Percentiles rank a stretch among this genome's conserved stretches.
Conservation (phyloP, 1,140 invertebrate species). For the Hetaerina americana region DNA sequence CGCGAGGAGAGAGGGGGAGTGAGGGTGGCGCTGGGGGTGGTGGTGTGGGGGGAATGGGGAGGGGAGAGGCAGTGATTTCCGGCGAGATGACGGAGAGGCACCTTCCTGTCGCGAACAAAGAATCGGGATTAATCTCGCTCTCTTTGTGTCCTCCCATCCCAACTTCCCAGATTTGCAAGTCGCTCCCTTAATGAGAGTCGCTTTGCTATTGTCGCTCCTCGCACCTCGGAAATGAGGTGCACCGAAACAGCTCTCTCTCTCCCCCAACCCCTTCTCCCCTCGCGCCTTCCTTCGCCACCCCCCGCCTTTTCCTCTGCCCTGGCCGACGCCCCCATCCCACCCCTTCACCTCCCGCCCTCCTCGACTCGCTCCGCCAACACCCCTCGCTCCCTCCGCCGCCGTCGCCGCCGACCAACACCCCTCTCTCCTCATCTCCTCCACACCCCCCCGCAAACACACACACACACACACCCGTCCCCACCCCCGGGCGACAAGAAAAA, state of each 20-base stretch:
- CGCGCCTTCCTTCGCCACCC: not conserved
- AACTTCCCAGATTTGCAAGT: slow-evolving; percentile 7
- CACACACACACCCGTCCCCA: not conserved
- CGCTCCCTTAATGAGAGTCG: slow-evolving; percentile 8
- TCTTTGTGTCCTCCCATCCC: slow-evolving; percentile 6
- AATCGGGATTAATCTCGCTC: slow-evolving; percentile 5
- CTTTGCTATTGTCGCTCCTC: slow-evolving; percentile 8
- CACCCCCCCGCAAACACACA: not conserved
- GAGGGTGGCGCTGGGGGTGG: not conserved
- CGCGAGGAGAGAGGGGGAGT: not conserved
- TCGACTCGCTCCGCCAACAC: not conserved
- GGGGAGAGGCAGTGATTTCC: slow-evolving; percentile 3
- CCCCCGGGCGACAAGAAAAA: slow-evolving; percentile 4
- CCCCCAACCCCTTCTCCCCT: not conserved
- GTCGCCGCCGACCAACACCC: not conserved
- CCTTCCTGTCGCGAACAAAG: slow-evolving; percentile 5
- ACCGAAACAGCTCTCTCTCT: slow-evolving; percentile 2
- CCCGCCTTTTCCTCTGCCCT: too few species aligned
- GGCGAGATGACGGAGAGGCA: slow-evolving; percentile 8
- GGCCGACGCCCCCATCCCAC: too few species aligned
- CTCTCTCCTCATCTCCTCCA: too few species aligned
- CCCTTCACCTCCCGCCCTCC: too few species aligned
- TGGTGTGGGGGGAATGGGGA: not conserved
- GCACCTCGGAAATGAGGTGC: slow-evolving; percentile 8
- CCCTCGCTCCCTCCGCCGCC: not conserved